phyloP scores from a whole-genome alignment of 2,888 invertebrate species.

The Syritta pipiens region DNA sequence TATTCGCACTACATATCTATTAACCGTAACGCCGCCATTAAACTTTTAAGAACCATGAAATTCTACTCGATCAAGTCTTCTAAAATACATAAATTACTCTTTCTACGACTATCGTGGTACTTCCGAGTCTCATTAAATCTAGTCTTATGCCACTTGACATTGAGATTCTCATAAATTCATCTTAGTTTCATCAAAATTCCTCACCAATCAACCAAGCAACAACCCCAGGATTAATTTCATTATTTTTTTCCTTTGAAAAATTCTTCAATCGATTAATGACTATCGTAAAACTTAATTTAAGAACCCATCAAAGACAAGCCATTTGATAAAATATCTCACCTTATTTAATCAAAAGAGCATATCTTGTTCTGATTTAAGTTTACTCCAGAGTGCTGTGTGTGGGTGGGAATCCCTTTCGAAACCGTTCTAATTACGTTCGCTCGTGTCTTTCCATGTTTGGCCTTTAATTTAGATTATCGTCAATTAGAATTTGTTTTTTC shows the following conservation, averaged over 20 bases:
- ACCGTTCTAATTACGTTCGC: too few species aligned
- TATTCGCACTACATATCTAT: too few species aligned
- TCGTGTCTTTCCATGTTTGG: too few species aligned
- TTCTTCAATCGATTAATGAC: neutral
- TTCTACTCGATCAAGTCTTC: too few species aligned
- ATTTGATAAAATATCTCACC: neutral
- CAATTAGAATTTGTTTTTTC: too few species aligned
- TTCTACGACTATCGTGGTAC: neutral
- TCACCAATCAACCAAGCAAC: neutral
- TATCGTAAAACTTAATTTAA: too few species aligned
- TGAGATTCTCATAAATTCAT: conserved; percentile 5
- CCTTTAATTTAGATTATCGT: too few species aligned
- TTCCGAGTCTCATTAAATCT: conserved; percentile 5
- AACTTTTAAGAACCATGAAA: neutral
- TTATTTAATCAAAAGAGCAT: neutral
- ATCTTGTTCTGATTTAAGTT: too few species aligned
- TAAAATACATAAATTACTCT: neutral
- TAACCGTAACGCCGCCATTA: neutral
- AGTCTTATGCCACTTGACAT: neutral
- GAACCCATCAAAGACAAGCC: neutral
- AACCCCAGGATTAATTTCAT: too few species aligned
- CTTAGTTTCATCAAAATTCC: neutral
- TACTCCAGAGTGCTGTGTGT: too few species aligned
- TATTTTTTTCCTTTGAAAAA: too few species aligned
- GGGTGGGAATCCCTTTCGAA: too few species aligned